phyloP scores from a whole-genome alignment of 2,888 invertebrate species.

The Panzeria rudis region DNA sequence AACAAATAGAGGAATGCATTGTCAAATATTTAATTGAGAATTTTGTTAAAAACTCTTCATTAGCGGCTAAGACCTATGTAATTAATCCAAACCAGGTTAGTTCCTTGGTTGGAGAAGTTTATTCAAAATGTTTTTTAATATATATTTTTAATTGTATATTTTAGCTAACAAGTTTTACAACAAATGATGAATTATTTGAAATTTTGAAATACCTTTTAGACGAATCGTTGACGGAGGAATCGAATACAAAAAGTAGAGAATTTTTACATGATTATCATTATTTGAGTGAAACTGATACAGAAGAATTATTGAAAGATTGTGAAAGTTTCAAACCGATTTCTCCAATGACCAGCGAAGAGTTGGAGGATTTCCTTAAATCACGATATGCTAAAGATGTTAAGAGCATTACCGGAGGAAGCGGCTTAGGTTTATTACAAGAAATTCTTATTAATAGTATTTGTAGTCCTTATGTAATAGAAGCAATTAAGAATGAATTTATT shows the following conservation, averaged over 20 bases:
- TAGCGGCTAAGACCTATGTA: slow-evolving; percentile 84
- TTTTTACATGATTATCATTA: slow-evolving; percentile 83
- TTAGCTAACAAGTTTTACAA: slow-evolving; percentile 69
- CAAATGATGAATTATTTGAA: slow-evolving; percentile 73
- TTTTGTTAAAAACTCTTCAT: slow-evolving; percentile 85
- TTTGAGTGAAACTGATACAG: slow-evolving; percentile 80
- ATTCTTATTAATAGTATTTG: slow-evolving; percentile 87
- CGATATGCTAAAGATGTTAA: slow-evolving; percentile 62
- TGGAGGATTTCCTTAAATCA: slow-evolving; percentile 65
- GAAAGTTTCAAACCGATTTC: slow-evolving; percentile 63
- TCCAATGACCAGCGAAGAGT: slow-evolving; percentile 73
- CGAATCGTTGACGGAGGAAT: neutral
- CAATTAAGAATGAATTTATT: slow-evolving; percentile 85
- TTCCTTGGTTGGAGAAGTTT: neutral
- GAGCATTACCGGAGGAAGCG: neutral
- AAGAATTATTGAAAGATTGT: slow-evolving; percentile 37
- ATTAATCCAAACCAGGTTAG: slow-evolving; percentile 89
- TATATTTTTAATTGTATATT: neutral
- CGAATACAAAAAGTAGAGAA: slow-evolving; percentile 18
- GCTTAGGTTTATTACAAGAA: slow-evolving; percentile 72
- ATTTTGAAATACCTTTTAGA: slow-evolving; percentile 71
- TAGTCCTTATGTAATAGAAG: slow-evolving; percentile 86
- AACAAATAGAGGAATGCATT: slow-evolving; percentile 86
- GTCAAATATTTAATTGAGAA: slow-evolving; percentile 88
- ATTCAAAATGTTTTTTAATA: neutral